phyloP scores from a whole-genome alignment of 2,888 invertebrate genomes.

The Carpatolechia fugitivella region DNA sequence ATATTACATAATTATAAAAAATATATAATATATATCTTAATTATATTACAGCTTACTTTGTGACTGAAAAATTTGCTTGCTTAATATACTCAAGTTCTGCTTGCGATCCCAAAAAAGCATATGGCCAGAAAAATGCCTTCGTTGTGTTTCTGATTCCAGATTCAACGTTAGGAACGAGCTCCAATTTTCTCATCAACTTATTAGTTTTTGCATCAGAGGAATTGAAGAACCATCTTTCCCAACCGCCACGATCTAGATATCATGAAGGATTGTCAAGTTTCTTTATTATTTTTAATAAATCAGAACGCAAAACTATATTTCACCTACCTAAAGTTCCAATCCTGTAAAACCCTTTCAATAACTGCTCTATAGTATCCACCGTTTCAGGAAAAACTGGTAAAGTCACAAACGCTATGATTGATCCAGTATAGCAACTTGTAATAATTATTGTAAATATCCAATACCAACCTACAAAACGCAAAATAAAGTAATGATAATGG shows the following conservation, averaged over 20 bases:
- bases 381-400: conserved; percentile 87
- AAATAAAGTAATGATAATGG: too few relatives aligned
- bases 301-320: neutral
- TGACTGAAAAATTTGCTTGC: conserved; percentile 83
- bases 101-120: conserved; percentile 86
- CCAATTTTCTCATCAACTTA: conserved; percentile 82
- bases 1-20: neutral
- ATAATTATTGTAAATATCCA: conserved; percentile 93
- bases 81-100: conserved; percentile 86
- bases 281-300: too few relatives aligned
- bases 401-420: conserved; percentile 91
- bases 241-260: conserved; percentile 83
- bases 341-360: conserved; percentile 83
- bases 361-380: conserved; percentile 83
- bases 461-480: conserved; percentile 80
- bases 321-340: conserved; percentile 85
- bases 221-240: conserved; percentile 86
- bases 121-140: conserved; percentile 87
- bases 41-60: too few relatives aligned
- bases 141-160: conserved; percentile 87
- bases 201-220: conserved; percentile 82
- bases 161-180: conserved; percentile 82
- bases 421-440: conserved; percentile 90
- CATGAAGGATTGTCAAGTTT: neutral
- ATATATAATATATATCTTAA: too few relatives aligned